Evolutionary conservation across 2,888 invertebrate genomes (phyloP), one percentile per base, ranked within the genome.

Genomic region (Cephus spinipes): DNA sequence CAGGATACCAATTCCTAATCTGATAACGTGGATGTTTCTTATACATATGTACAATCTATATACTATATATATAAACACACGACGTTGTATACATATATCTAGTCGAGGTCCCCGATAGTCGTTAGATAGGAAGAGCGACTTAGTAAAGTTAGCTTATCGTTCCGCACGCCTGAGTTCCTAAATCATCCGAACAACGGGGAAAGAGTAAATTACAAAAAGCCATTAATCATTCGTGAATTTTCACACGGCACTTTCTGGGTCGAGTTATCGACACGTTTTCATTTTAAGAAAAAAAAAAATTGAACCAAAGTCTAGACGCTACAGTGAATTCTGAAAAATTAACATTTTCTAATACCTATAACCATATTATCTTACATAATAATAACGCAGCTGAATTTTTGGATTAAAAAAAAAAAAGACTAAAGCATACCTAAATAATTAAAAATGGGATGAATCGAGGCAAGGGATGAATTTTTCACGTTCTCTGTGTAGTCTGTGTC

Each of bases 91-190:
- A 55, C 23, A 9, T 55, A 55, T 6, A 55, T 15, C 55, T 23
- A 55, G 55, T 55, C 55, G 55, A 23, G 55, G 23, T 15, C 23
- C 23, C 9, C 55, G 55, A 55, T 55, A 55, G 55, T 55, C 23
- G 9, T 55, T 55, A 55, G 55, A 55, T 55, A 55, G 23, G 55
- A 55, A 55, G 55, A 55, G 55, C 55, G 23, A 55, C 33, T 85
- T 83, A 83, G 82, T 82, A 78, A 81, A 84, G 81, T 83, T 85
- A 75, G 79, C 81, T 83, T 81, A 84, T 81, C 80, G 78, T 73
- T 81, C 71, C 81, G 78, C 79, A 80, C 83, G 85, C 86, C 86
- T 86, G 86, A 85, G 82, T 83, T 82, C 81, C 82, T 80, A 82
- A 81, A 81, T 81, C 82, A 82, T 80, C 84, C 81, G 83, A 81